Evolutionary conservation across 2,113 vertebrate species (phyloP).

Genomic region (Acinonyx jubatus): DNA sequence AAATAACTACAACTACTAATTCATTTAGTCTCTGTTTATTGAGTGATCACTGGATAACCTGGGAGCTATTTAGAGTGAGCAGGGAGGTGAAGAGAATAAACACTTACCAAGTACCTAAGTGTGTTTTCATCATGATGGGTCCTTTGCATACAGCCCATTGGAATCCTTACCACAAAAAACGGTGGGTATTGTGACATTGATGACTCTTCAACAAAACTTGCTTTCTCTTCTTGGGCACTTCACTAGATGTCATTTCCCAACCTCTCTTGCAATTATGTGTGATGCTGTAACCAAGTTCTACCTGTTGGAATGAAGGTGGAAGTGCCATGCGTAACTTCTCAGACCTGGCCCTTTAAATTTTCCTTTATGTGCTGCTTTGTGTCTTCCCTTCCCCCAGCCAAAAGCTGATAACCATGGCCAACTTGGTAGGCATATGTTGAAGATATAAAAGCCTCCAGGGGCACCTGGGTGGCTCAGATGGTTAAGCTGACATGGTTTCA

Average conservation of each 20-base stretch:
- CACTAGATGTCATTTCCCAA: neutral
- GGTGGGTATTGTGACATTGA: neutral
- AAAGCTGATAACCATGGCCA: neutral
- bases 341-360: neutral
- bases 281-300: neutral
- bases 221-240: neutral
- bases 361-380: neutral
- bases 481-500: too few species aligned
- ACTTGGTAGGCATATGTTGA: neutral
- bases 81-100: neutral
- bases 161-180: neutral
- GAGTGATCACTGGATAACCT: neutral
- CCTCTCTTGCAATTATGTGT: neutral
- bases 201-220: neutral
- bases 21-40: neutral
- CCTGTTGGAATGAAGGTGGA: neutral
- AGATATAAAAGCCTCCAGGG: neutral
- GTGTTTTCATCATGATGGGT: neutral
- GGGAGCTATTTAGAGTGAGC: neutral
- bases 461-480: too few species aligned
- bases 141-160: neutral
- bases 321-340: accelerated
- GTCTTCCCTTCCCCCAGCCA: neutral
- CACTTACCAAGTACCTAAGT: neutral
- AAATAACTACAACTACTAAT: neutral